phyloP scores from a whole-genome alignment of 2,113 vertebrate species.

The Solea senegalensis region DNA sequence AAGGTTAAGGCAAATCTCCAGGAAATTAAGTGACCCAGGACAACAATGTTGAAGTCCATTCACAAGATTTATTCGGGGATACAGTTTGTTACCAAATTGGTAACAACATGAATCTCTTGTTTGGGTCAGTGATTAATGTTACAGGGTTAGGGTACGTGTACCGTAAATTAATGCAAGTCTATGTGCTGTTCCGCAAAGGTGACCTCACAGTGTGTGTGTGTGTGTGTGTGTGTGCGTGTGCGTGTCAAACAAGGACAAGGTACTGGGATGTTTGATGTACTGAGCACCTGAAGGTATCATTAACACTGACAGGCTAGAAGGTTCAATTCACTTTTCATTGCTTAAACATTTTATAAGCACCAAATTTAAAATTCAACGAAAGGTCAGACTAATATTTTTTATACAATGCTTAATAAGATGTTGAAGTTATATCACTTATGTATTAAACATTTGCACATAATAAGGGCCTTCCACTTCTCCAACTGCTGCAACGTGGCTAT shows the following conservation, averaged over 20 bases:
- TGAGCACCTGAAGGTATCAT: constrained; percentile 58
- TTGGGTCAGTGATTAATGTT: not conserved
- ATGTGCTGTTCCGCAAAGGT: too few relatives aligned
- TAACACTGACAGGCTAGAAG: constrained; percentile 38
- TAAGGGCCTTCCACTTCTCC: constrained; percentile 35
- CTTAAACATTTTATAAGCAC: constrained; percentile 56
- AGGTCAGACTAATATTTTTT: constrained; percentile 59
- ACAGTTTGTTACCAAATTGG: too few relatives aligned
- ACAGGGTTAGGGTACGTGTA: not conserved
- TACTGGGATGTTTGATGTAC: constrained; percentile 44
- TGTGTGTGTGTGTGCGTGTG: not conserved
- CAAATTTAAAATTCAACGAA: constrained; percentile 53
- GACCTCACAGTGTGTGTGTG: not conserved
- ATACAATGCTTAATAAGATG: constrained; percentile 54
- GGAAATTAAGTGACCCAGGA: too few relatives aligned
- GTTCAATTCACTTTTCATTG: constrained; percentile 53
- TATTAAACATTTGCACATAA: constrained; percentile 57
- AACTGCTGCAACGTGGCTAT: constrained; percentile 34
- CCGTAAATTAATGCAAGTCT: too few relatives aligned
- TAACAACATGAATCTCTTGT: too few relatives aligned
- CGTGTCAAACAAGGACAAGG: constrained; percentile 13
- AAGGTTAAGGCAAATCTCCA: too few relatives aligned
- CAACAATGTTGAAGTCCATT: too few relatives aligned
- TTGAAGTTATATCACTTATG: constrained; percentile 56
- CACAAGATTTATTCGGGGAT: too few relatives aligned